phyloP scores from a whole-genome alignment of 2,113 vertebrate species.

The Hippolais icterina region DNA sequence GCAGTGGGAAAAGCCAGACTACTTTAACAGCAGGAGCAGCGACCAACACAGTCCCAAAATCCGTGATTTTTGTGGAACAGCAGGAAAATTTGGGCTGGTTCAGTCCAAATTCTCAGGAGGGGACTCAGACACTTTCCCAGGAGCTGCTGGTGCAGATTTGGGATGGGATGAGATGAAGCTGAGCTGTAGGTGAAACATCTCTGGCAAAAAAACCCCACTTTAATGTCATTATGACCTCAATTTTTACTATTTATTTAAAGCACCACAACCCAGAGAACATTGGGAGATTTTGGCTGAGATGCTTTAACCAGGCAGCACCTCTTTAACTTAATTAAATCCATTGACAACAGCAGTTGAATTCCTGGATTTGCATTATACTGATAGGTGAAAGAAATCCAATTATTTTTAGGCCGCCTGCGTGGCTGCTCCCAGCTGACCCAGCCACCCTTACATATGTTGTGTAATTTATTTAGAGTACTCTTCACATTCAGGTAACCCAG shows the following conservation, averaged over 20 bases:
- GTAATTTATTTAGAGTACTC: slow-evolving; percentile 15
- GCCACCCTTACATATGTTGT: background rate
- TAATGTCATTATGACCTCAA: accelerated
- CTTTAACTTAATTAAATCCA: background rate
- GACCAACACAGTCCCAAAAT: background rate
- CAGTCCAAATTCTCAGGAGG: too few species aligned
- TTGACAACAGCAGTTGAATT: background rate
- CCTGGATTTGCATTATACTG: background rate
- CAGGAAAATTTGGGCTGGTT: background rate
- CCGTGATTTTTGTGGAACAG: accelerated
- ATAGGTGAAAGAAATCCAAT: background rate
- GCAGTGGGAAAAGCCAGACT: background rate
- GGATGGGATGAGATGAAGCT: background rate
- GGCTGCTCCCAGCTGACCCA: background rate
- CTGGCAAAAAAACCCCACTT: background rate
- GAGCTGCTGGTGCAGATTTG: background rate
- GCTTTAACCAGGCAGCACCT: background rate
- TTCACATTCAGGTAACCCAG: slow-evolving; percentile 20
- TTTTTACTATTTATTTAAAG: background rate
- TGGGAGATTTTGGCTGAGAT: background rate
- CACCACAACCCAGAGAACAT: background rate
- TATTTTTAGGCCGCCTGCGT: background rate
- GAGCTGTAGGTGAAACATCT: background rate
- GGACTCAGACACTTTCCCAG: background rate
- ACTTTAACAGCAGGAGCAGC: accelerated